Evolutionary conservation across 2,113 vertebrate genomes (phyloP), one percentile per base, ranked within the genome.

Genomic region (cat (Felis catus)): DNA sequence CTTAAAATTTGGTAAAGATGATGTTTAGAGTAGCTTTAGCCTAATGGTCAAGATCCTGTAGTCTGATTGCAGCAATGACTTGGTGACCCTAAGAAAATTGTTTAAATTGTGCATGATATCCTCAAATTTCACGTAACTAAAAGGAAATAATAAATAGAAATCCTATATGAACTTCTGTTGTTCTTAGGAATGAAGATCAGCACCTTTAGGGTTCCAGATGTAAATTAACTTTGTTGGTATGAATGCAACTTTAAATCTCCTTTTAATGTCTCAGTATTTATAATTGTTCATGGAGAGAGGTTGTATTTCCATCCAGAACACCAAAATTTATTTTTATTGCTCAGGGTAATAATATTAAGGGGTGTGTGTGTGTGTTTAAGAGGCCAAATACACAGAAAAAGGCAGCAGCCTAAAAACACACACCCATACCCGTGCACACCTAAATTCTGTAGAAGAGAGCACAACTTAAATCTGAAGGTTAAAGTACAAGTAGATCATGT

Each of bases 81-180:
- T 10, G 53, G n/a, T 90, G 81, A 85, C 89, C 53, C 33, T 89
- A 31, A 82, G 48, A 88, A 96, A 97, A 83, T 84, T 63, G 61
- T 65, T 96, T 94, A 84, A 79, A 70, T 93, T 78, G 9, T 51
- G 23, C 15, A 51, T 68, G 21, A 82, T 63, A 92, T 84, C 66
- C 74, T 96, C 55, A 92, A 92, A 81, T 41, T 68, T 53, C 84
- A 5, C 66, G 6, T 88, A 84, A 53, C 45, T 58, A 19, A 78
- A 53, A 93, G 8, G 51, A 94, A 87, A 91, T 68, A 90, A 71
- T 66, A 68, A 82, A 79, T 15, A 84, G 73, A 76, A 82, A 94
- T 66, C 10, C 25, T 96, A 1, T 55, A 25, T 33, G 33, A 96
- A 81, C 7, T 79, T 33, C 10, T 89, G 1, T 92, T 83, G 18